These are phyloP conservation scores for Notospermus geniculatus DNA, from an alignment of 1,140 invertebrate species.

Conservation along the genomic window DNA sequence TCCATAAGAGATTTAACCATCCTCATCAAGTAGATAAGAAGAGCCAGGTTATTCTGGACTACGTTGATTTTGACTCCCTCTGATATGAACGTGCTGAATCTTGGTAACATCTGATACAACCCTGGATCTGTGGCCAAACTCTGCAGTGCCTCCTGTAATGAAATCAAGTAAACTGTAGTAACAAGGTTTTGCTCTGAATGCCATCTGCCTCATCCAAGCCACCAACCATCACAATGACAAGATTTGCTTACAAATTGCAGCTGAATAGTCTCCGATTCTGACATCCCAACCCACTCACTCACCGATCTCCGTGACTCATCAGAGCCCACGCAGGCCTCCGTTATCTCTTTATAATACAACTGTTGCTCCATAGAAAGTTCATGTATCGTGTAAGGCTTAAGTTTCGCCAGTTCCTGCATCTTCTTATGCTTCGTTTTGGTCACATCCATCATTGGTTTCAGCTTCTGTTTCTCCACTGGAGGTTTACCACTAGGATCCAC, in stretches of 20 bases:
- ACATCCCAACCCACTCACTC: no score
- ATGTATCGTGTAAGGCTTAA: conserved; percentile 94
- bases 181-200: no score
- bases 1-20: conserved; percentile 94
- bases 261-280: no score
- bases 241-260: no score
- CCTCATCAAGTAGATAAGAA: conserved; percentile 97
- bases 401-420: conserved; percentile 76
- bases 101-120: conserved; percentile 96
- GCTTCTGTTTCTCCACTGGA: conserved; percentile 39
- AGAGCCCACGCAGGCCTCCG: conserved; percentile 97
- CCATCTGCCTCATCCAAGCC: no score
- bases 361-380: conserved; percentile 97
- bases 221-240: no score
- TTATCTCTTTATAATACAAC: conserved; percentile 99
- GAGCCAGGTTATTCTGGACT: conserved; percentile 95
- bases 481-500: conserved; percentile 83
- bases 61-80: conserved; percentile 95
- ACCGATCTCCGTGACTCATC: conserved; percentile 88
- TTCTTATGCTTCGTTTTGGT: conserved; percentile 33
- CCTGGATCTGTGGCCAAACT: conserved; percentile 94
- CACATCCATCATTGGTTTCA: conserved; percentile 21
- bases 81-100: conserved; percentile 96
- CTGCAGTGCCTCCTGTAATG: conserved; percentile 85
- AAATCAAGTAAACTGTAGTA: conserved; percentile 24